phyloP scores from a whole-genome alignment of 2,888 invertebrate species.

The Gortyna flavago region DNA sequence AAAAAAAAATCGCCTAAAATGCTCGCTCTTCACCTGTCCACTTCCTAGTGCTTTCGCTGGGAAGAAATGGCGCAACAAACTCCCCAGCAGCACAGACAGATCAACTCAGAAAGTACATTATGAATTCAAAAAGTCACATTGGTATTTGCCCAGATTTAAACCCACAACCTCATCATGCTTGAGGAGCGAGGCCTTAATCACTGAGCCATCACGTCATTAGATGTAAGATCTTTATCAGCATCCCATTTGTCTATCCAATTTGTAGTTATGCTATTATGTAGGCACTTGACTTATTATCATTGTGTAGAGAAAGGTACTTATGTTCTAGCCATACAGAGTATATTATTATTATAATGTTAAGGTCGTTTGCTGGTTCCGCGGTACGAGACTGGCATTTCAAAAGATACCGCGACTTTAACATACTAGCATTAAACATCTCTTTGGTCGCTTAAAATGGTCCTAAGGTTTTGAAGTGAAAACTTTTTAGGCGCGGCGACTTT shows the following conservation, averaged over 20 bases:
- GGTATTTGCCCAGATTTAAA: not conserved
- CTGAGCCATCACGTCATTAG: not conserved
- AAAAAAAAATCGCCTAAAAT: too few relatives aligned
- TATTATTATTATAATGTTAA: not conserved
- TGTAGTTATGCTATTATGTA: slow-evolving; percentile 17
- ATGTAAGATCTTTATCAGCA: slow-evolving; percentile 14
- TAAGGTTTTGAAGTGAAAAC: not conserved
- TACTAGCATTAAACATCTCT: not conserved
- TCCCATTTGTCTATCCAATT: slow-evolving; percentile 25
- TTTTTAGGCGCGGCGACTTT: too few relatives aligned
- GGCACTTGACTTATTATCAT: not conserved
- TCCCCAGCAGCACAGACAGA: too few relatives aligned
- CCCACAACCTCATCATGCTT: not conserved
- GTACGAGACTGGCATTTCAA: not conserved
- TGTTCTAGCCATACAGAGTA: not conserved
- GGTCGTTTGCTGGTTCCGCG: not conserved
- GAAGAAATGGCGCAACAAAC: too few relatives aligned
- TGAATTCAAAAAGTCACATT: not conserved
- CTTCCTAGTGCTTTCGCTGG: too few relatives aligned
- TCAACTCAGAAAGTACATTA: not conserved
- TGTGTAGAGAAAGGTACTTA: not conserved
- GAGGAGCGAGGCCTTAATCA: not conserved
- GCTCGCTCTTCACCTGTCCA: too few relatives aligned
- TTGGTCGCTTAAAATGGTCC: not conserved
- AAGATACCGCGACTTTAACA: not conserved